Evolutionary conservation across 1,140 invertebrate species (phyloP), one percentile per base, ranked within the genome.

Genomic region (Nasonia longicornis): DNA sequence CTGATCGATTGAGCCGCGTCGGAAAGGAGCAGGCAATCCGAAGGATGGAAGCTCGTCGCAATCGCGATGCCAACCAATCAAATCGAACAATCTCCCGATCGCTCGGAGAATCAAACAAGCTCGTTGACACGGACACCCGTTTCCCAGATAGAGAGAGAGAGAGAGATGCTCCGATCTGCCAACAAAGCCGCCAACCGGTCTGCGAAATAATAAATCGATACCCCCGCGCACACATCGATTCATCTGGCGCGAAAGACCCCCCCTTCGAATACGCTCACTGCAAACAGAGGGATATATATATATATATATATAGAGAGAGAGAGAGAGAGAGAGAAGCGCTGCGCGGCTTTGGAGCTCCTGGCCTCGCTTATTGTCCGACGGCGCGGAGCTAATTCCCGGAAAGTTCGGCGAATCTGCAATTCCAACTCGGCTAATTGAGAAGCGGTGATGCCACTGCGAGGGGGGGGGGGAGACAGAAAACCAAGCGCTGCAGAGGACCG

Each of bases 371-470:
- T 78, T 58, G 67, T 48, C 26, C 45, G 77, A 10, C 29, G 7
- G 16, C 64, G 48, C 45, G 77, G 58, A n/a, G 48, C 69, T 79
- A 63, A 79, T 71, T 79, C 69, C 69, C 31, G 70, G 45, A 79
- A 79, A 79, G 77, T 79, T 79, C 48, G 66, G 77, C 73, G 80
- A 83, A 86, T 86, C 84, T 84, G 84, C 86, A 84, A 85, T 86
- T 86, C 86, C 77, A 86, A 86, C 83, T 86, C 81, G 83, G 63
- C 85, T 86, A 86, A 87, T 87, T 87, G 86, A 84, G 80, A 86
- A 81, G 35, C 76, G n/a, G 48, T 26, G 48, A 79, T 45, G 77
- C 70, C 35, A 2, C 67, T 29, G 63, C 67, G 16, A 14, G 66
- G 3, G 29, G n/a, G 52, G 52, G 16, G 22, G 26, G 20, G 48